Evolutionary conservation across 2,113 vertebrate genomes (phyloP).

Genomic region (Ailuropoda melanoleuca): DNA sequence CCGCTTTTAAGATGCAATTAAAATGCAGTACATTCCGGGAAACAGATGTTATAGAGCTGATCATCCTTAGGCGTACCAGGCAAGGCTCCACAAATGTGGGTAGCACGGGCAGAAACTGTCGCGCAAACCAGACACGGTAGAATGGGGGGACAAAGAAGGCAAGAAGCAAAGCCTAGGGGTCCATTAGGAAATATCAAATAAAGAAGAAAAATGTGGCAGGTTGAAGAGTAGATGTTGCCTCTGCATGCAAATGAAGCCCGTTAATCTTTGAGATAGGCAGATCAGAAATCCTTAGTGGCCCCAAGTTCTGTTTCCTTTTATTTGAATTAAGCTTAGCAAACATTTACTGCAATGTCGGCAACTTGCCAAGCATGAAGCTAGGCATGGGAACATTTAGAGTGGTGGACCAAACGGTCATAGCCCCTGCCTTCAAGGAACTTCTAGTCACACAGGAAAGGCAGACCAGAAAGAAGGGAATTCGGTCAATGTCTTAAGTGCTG

Average conservation of each 20-base stretch:
- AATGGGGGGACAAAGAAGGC: neutral
- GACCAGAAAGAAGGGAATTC: neutral
- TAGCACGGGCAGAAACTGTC: neutral
- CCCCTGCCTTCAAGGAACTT: neutral
- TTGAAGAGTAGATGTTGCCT: neutral
- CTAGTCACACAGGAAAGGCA: neutral
- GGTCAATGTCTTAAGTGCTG: neutral
- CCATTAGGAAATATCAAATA: neutral
- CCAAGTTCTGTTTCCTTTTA: neutral
- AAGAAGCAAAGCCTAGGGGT: neutral
- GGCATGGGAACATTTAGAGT: too few species aligned
- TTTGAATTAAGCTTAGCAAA: constrained; percentile 1
- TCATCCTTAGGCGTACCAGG: neutral
- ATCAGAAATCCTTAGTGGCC: neutral
- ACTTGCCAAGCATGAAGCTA: neutral
- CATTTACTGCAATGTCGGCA: neutral
- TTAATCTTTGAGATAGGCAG: neutral
- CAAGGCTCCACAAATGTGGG: neutral
- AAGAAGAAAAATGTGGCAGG: neutral
- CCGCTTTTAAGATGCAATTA: constrained; percentile 66
- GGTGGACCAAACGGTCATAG: neutral
- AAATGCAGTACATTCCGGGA: constrained; percentile 49
- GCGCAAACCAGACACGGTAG: neutral
- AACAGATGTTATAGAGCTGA: constrained; percentile 50
- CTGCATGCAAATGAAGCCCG: neutral